These are phyloP conservation scores for Patella ulyssiponensis DNA, from an alignment of 2,888 invertebrate genomes.

Conservation along the genomic window DNA sequence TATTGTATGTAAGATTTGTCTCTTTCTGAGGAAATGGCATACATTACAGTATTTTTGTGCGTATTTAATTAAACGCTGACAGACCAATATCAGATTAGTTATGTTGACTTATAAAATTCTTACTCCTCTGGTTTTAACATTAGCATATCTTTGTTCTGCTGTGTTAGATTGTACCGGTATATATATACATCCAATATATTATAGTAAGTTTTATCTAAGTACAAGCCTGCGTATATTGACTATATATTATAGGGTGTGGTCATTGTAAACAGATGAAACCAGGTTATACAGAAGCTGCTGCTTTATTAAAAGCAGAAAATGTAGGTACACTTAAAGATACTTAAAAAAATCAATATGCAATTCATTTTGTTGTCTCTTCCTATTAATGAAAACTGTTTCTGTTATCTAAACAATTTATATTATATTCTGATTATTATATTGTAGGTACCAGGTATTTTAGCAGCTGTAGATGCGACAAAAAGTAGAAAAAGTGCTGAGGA, in stretches of 20 bases:
- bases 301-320: constrained; percentile 79
- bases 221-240: too few relatives aligned
- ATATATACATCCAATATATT: too few relatives aligned
- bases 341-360: too few relatives aligned
- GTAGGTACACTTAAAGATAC: constrained; percentile 72
- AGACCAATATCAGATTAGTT: too few relatives aligned
- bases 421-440: constrained; percentile 18
- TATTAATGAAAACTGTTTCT: constrained; percentile 35
- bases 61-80: too few relatives aligned
- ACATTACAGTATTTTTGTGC: too few relatives aligned
- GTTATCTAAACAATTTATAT: constrained; percentile 63
- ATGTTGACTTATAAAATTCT: too few relatives aligned
- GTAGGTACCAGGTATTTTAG: constrained; percentile 81
- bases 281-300: constrained; percentile 86
- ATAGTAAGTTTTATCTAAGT: background rate
- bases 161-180: too few relatives aligned
- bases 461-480: constrained; percentile 89
- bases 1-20: too few relatives aligned
- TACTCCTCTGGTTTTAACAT: too few relatives aligned
- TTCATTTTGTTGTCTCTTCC: constrained; percentile 16
- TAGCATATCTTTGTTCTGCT: too few relatives aligned
- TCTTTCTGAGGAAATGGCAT: too few relatives aligned
- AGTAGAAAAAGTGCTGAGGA: constrained; percentile 80
- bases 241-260: constrained; percentile 79
- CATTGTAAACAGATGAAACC: constrained; percentile 89